phyloP scores from a whole-genome alignment of 2,888 invertebrate species.

The Eupithecia centaureata region DNA sequence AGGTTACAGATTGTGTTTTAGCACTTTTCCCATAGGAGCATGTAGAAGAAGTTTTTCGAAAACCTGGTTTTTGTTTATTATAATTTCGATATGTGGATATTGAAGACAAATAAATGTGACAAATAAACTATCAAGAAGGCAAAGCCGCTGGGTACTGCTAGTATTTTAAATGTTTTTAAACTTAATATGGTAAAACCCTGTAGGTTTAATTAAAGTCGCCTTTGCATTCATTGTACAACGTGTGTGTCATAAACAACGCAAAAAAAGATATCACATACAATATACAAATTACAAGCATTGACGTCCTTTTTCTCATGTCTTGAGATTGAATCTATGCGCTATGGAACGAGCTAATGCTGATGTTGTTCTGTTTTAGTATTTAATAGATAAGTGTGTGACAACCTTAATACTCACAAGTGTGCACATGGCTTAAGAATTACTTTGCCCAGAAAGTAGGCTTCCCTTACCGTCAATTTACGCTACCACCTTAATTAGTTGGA shows the following conservation, averaged over 20 bases:
- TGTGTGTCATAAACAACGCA: no score
- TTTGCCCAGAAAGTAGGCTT: constrained; percentile 59
- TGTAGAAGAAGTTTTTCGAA: constrained; percentile 28
- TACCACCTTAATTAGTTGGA: constrained; percentile 72
- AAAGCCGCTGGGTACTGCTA: no score
- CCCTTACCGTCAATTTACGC: constrained; percentile 63
- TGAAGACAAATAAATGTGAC: no score
- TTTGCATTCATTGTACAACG: no score
- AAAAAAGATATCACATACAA: no score
- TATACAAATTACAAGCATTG: constrained; percentile 47
- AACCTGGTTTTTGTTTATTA: no score
- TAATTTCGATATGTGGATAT: no score
- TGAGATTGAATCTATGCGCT: neutral
- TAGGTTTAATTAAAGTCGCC: no score
- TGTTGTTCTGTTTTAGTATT: neutral
- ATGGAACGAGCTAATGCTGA: neutral
- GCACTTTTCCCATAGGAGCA: neutral
- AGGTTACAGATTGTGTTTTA: neutral
- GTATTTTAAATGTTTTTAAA: no score
- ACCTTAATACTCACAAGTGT: neutral
- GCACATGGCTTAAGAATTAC: constrained; percentile 39
- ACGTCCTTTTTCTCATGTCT: neutral
- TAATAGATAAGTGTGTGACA: neutral
- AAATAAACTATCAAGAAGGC: no score
- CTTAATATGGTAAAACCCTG: no score